Base-by-base conservation (phyloP, 1,140 invertebrate species). In the Babylonia areolata region DNA sequence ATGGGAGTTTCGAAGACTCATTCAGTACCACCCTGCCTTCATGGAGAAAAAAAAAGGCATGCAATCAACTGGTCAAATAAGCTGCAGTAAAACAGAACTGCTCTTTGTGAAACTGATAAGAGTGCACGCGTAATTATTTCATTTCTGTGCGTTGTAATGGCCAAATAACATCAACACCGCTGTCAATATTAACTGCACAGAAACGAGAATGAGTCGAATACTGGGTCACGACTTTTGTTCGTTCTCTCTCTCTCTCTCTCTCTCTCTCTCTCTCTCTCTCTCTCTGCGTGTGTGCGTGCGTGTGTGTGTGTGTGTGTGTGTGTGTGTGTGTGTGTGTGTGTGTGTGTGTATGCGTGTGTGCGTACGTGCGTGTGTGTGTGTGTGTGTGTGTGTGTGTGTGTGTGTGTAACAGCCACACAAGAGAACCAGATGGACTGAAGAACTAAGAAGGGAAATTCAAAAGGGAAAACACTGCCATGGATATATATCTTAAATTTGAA, bases 321-420 rank as follows among this genome's bases (percentile, higher is more conserved):
- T 15, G 42, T 46, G 42, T 15, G 42, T 15, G 42, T 46, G 42
- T 15, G 42, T 15, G 42, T 15, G 5, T n/a, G 71, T 73, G 28
- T n/a, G 71, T 73, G 71, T n/a, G 28, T 28, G 12, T 73, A n/a
- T n/a, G 71, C n/a, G 71, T 73, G 71, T 73, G 71, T 73, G 71
- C n/a, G 71, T 73, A n/a, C n/a, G 71, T 33, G n/a, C n/a, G 71
- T 33, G 71, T 12, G 28, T 73, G 71, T 73, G 71, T 37, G 11
- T 20, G 9, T 31, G 71, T 51, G 46, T 51, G 46, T 51, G 46
- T 51, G 46, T 51, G 46, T 51, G 46, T 51, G 46, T 51, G 42
- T 51, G 46, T 51, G 46, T 51, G 9, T 51, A 51, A 51, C 9
- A 51, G 17, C 46, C 46, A 51, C 9, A 17, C n/a, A n/a, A n/a